Evolutionary conservation across 2,888 invertebrate genomes (phyloP), one percentile per base, ranked within the genome.

Genomic region (Leptopilina syphax): DNA sequence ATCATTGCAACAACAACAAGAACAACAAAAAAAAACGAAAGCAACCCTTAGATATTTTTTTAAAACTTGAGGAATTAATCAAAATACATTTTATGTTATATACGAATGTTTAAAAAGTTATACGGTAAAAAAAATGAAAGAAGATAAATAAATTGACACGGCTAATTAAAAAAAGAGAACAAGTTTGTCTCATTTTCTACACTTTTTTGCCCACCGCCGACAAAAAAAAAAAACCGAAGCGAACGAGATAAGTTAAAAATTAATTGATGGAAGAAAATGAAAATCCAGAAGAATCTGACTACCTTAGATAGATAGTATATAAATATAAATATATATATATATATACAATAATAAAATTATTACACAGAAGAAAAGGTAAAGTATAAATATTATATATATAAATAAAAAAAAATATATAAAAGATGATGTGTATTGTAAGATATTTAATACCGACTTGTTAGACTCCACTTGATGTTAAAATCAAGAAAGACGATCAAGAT

Each of bases 361-460:
- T 77, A 65, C 18, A 47, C 82, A 54, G 67, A 68, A 50, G 83
- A 79, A 68, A 84, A 79, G 87, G 82, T 85, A 86, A 88, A 89
- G 87, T 86, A 88, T 87, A 87, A 85, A 87, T 84, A 86, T 87
- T 85, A 85, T 84, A 84, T 83, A 87, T 84, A 87, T 85, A 88
- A 86, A 87, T 87, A 88, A 88, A 34, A 34, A 34, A 86, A 34
- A 86, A 87, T 87, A 88, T 88, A 88, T 88, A 85, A 86, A 90
- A 87, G 86, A 89, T 84, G 87, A 89, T 90, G 90, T 90, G 90
- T 90, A 90, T 88, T 91, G 90, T 90, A 90, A 90, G 87, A 91
- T 90, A 91, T 90, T 90, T 90, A 90, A 90, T 90, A 91, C 88
- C 85, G 87, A 89, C 85, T 87, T 87, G 87, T 87, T 90, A 89